Conservation (phyloP, 2,113 vertebrate species). For the Coptodon bakossiorum region DNA sequence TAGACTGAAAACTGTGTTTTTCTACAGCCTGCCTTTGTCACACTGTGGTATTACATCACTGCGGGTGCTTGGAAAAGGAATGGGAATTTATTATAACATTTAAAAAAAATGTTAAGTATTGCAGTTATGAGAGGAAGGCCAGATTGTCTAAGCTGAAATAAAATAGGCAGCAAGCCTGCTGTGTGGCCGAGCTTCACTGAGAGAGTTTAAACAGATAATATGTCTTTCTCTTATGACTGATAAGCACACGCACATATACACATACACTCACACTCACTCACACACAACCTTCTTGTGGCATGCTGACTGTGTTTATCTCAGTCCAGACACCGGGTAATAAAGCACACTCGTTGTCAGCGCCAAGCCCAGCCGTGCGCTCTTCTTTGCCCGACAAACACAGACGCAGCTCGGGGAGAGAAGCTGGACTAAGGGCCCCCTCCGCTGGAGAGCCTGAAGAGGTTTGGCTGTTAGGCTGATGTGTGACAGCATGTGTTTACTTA, state of each 20-base stretch:
- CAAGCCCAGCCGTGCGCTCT: slow-evolving; percentile 7
- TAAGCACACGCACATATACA: slow-evolving; percentile 27
- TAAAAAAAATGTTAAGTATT: slow-evolving; percentile 46
- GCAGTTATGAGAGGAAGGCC: slow-evolving; percentile 38
- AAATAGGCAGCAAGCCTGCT: slow-evolving; percentile 46
- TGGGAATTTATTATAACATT: slow-evolving; percentile 9
- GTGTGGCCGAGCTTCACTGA: slow-evolving; percentile 56
- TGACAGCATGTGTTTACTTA: slow-evolving; percentile 62
- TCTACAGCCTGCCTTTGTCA: background rate
- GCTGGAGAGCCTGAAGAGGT: slow-evolving; percentile 52
- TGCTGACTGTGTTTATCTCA: slow-evolving; percentile 62
- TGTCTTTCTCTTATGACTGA: slow-evolving; percentile 53
- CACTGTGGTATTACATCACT: background rate
- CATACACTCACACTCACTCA: slow-evolving; percentile 23
- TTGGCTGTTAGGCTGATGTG: slow-evolving; percentile 54
- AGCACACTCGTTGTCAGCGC: slow-evolving; percentile 43
- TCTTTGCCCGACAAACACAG: slow-evolving; percentile 33
- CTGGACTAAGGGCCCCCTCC: slow-evolving; percentile 42
- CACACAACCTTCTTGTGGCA: slow-evolving; percentile 38
- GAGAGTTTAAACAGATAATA: slow-evolving; percentile 68
- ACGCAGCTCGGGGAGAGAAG: slow-evolving; percentile 15
- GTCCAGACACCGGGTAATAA: slow-evolving; percentile 49
- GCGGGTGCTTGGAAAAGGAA: background rate
- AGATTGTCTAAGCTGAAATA: slow-evolving; percentile 37
- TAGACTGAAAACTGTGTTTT: background rate